Evolutionary conservation across 2,888 invertebrate species (phyloP), one percentile per base, ranked within the genome.

Genomic region (Pseudococcus viburni): DNA sequence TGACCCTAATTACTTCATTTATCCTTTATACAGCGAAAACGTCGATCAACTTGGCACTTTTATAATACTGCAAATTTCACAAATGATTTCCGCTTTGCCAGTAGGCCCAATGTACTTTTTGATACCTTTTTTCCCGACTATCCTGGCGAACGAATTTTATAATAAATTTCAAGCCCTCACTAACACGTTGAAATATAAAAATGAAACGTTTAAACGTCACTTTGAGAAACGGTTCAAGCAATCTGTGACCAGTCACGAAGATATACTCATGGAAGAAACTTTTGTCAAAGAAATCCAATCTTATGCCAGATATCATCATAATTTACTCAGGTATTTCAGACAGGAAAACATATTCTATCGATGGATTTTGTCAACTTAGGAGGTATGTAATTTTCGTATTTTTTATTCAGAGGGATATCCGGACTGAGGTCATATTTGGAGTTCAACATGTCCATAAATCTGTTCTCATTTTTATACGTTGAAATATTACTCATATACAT

Each of bases 21-120:
- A 73, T 33, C 73, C 73, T 15, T 33, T 73, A 33, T 73, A 33
- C n/a, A 6, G 73, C 33, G 73, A 73, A 17, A 33, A 73, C 33
- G 73, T 73, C 73, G 73, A 73, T 33, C 73, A 73, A 73, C 4
- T 73, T 17, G 17, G 73, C 33, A 73, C 73, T 33, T 73, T 73
- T 6, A 5, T 73, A 0, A 5, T 33, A 5, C 17, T 73, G 17
- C 73, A 73, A 73, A 73, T 73, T 33, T 73, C 73, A 5, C 73
- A 73, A 17, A 15, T 73, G 4, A 15, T 73, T 0, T 73, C 73
- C 17, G 26, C 33, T 17, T 19, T 73, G 17, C 73, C 73, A 33
- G 73, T 73, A 33, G 73, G 33, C 6, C 33, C 33, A 17, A 73
- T 73, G 73, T 73, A 33, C 17, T 73, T 73, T 17, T 17, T 73